These are phyloP conservation scores for Platycheirus rosarum DNA, from an alignment of 2,888 invertebrate genomes.

Conservation along the genomic window DNA sequence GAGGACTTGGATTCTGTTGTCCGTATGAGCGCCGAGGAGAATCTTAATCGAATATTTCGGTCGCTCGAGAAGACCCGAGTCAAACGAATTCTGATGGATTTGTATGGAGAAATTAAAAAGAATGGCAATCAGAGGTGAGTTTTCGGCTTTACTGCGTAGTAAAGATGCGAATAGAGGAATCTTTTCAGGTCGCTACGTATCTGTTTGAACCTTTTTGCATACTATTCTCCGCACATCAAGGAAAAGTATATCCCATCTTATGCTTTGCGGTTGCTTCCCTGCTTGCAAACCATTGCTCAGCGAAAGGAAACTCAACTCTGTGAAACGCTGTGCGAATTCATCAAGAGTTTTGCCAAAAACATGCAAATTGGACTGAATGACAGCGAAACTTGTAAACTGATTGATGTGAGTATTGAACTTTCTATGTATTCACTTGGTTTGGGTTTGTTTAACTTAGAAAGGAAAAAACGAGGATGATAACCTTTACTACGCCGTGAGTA, in stretches of 20 bases:
- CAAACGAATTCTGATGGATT: slow-evolving; percentile 89
- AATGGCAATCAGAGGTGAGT: slow-evolving; percentile 85
- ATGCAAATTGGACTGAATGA: slow-evolving; percentile 81
- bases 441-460: too few species aligned
- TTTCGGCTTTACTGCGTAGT: slow-evolving; percentile 3
- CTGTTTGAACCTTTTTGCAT: slow-evolving; percentile 89
- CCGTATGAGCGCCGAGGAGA: slow-evolving; percentile 91
- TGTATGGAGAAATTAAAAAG: slow-evolving; percentile 92
- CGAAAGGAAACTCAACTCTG: slow-evolving; percentile 85
- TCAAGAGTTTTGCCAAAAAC: slow-evolving; percentile 80
- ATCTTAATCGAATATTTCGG: slow-evolving; percentile 90
- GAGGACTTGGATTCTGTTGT: slow-evolving; percentile 91
- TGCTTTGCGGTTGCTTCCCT: slow-evolving; percentile 89
- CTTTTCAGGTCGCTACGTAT: slow-evolving; percentile 87
- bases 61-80: slow-evolving; percentile 87
- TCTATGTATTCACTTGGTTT: too few species aligned
- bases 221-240: slow-evolving; percentile 89
- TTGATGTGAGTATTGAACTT: slow-evolving; percentile 78
- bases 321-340: slow-evolving; percentile 81
- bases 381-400: slow-evolving; percentile 80
- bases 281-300: slow-evolving; percentile 87
- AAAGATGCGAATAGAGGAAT: neutral
- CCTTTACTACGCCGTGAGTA: too few species aligned
- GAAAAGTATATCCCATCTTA: slow-evolving; percentile 91
- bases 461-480: too few species aligned